These are phyloP conservation scores for Hiodon tergisus DNA, from an alignment of 2,113 vertebrate genomes.

Conservation along the genomic window DNA sequence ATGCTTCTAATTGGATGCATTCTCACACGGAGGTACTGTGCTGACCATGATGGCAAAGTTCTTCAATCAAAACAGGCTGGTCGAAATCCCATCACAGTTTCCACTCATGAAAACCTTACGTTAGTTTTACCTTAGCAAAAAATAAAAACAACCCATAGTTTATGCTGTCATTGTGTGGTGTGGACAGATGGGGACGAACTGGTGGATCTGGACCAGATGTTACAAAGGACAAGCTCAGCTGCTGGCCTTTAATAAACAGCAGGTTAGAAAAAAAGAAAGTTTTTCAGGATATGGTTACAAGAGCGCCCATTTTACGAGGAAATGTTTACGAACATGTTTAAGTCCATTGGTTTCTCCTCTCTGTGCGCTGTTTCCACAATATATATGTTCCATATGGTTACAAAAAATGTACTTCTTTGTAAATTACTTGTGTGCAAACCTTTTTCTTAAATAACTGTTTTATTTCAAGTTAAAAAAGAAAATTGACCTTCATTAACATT, in stretches of 20 bases:
- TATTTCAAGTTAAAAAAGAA: conserved; percentile 39
- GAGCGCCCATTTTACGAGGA: not conserved
- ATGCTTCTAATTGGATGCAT: not conserved
- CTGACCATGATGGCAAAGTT: not conserved
- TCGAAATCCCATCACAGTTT: not conserved
- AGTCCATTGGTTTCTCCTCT: not conserved
- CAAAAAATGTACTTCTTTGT: conserved; percentile 38
- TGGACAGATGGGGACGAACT: not conserved
- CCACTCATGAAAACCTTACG: not conserved
- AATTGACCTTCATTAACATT: not conserved
- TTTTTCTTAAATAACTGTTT: conserved; percentile 35
- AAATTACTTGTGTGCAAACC: conserved; percentile 20
- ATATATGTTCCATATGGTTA: conserved; percentile 34
- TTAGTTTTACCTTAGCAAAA: not conserved
- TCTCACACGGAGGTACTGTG: not conserved
- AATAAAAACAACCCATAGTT: not conserved
- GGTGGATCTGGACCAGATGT: conserved; percentile 7
- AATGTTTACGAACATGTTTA: not conserved
- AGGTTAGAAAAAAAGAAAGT: conserved; percentile 27
- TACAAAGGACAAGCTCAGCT: not conserved
- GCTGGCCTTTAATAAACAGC: conserved; percentile 11
- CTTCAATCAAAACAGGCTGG: not conserved
- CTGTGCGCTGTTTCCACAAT: not conserved
- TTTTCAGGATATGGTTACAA: not conserved
- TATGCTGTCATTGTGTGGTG: not conserved